Conservation (phyloP, 1,140 invertebrate species). For the Drosophila biarmipes region DNA sequence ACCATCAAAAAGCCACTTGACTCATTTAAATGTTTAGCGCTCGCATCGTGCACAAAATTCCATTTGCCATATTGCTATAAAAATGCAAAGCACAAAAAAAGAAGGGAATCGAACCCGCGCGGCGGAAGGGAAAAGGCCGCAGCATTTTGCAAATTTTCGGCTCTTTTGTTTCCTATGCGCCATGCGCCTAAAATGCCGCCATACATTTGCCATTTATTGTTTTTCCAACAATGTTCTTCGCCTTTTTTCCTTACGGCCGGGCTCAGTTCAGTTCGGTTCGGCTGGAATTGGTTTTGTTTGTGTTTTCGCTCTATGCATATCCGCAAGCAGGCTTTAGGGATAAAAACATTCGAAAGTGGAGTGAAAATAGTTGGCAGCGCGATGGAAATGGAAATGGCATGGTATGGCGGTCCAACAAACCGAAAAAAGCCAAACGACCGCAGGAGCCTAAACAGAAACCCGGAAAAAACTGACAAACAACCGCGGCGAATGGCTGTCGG, state of each 20-base stretch:
- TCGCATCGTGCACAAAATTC: slow-evolving; percentile 58
- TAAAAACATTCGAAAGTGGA: slow-evolving; percentile 80
- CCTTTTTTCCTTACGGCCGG: slow-evolving; percentile 39
- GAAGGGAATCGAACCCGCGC: slow-evolving; percentile 6
- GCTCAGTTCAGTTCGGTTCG: slow-evolving; percentile 24
- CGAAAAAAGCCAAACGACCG: slow-evolving; percentile 59
- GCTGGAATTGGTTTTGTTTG: slow-evolving; percentile 39
- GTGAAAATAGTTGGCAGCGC: slow-evolving; percentile 70
- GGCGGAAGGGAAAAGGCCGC: slow-evolving; percentile 14
- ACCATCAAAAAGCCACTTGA: slow-evolving; percentile 68
- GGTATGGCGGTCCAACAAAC: slow-evolving; percentile 10
- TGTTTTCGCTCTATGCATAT: slow-evolving; percentile 66
- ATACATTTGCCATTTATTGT: slow-evolving; percentile 83
- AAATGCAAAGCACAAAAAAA: slow-evolving; percentile 64
- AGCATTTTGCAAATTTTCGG: slow-evolving; percentile 78
- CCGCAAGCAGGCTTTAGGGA: slow-evolving; percentile 80
- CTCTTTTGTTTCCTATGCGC: slow-evolving; percentile 61
- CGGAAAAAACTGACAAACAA: slow-evolving; percentile 59
- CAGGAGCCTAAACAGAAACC: slow-evolving; percentile 58
- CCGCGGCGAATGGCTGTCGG: slow-evolving; percentile 9
- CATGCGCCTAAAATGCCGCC: slow-evolving; percentile 75
- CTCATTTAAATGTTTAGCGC: slow-evolving; percentile 75
- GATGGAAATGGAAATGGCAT: slow-evolving; percentile 16
- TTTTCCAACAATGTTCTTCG: slow-evolving; percentile 70
- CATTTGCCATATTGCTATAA: slow-evolving; percentile 79